Evolutionary conservation across 2,888 invertebrate genomes (phyloP).

Genomic region (Dryobota labecula): DNA sequence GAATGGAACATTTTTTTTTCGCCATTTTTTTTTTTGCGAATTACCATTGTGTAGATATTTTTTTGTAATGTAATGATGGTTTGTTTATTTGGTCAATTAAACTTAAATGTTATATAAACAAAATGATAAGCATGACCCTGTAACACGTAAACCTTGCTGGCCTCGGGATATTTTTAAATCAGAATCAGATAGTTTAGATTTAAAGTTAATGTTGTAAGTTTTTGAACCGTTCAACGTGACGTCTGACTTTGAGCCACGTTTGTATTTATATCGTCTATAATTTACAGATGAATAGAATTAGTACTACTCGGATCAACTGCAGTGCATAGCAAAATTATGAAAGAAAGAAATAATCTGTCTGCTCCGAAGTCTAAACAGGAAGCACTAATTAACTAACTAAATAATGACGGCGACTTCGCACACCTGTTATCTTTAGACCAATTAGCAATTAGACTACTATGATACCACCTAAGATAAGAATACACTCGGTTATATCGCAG

Average conservation of each 20-base stretch:
- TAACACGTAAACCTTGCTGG: constrained; percentile 39
- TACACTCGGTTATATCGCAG: constrained; percentile 4
- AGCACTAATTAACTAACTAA: constrained; percentile 6
- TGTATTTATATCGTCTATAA: not conserved
- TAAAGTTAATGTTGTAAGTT: constrained; percentile 10
- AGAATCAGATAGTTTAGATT: constrained; percentile 15
- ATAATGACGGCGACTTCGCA: constrained; percentile 3
- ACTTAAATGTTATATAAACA: constrained; percentile 15
- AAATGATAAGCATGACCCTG: constrained; percentile 36
- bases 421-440: constrained; percentile 20
- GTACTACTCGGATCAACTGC: not conserved
- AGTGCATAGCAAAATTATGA: not conserved
- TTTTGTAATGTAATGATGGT: too few relatives aligned
- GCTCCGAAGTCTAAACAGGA: constrained; percentile 4
- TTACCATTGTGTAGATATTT: too few relatives aligned
- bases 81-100: constrained; percentile 20
- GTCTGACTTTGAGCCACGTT: not conserved
- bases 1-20: too few relatives aligned
- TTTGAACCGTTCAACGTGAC: not conserved
- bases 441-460: constrained; percentile 7
- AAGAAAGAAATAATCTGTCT: not conserved
- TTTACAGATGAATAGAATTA: constrained; percentile 5
- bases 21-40: too few relatives aligned
- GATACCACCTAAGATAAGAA: not conserved
- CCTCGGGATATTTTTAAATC: constrained; percentile 30